Evolutionary conservation across 2,888 invertebrate species (phyloP), one percentile per base, ranked within the genome.

Genomic region (Carpatolechia fugitivella): DNA sequence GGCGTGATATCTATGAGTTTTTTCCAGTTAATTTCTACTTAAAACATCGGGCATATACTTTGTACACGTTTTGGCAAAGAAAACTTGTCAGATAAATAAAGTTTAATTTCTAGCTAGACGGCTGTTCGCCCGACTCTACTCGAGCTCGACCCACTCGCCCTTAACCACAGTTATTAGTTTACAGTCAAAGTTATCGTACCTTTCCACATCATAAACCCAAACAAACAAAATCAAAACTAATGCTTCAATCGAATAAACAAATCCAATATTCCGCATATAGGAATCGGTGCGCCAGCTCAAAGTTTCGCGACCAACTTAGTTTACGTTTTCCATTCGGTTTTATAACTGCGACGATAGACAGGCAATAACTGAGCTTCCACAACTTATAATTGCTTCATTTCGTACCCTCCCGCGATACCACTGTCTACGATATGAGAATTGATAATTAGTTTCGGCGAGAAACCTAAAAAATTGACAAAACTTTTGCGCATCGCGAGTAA

Each of bases 331-430:
- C 74, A 75, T 85, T 80, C 74, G 70, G 78, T 86, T 85, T 84
- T 86, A 85, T 81, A 80, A 82, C 80, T 73, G 74, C 38, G 31
- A 75, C 85, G 84, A 88, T 86, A 86, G 86, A 84, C 85, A 82
- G 76, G 84, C 82, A 82, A 89, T 89, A 87, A 87, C 87, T 84
- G 85, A 84, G 79, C 76, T 80, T 78, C 79, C 77, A 66, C 74
- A 88, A 89, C 86, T 88, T 89, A 85, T 88, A 89, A 89, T 88
- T 88, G 88, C 87, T 87, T 86, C 82, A 87, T 89, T 88, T 82
- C 80, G 80, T 78, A 79, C 78, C 78, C 74, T 67, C 59, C 59
- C 69, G 49, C 49, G 49, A 35, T 49, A 16, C 49, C 20, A 35
- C 49, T 49, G 49, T 20, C 47, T 35, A 49, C 49, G 49, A 49